Evolutionary conservation across 1,140 invertebrate species (phyloP).

Genomic region (Eufriesea mexicana): DNA sequence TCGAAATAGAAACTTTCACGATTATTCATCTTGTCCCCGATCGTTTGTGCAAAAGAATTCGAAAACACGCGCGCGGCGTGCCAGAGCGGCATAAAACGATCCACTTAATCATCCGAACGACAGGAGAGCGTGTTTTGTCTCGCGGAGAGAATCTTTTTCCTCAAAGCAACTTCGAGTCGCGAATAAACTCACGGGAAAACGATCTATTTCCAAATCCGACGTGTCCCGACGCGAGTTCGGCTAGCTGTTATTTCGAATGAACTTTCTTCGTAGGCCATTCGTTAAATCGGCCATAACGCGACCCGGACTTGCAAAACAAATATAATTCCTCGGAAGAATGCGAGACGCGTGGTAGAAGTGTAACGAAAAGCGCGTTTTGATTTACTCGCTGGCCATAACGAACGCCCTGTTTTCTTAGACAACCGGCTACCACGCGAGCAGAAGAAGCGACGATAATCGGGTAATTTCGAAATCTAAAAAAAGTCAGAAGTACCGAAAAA

Average conservation of each 20-base stretch:
- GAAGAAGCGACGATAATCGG: neutral
- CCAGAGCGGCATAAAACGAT: neutral
- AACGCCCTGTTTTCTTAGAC: constrained; percentile 19
- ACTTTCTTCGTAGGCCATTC: neutral
- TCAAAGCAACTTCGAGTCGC: too few relatives aligned
- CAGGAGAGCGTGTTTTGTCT: neutral
- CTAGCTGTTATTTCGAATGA: neutral
- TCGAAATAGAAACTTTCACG: constrained; percentile 39
- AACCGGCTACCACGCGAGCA: neutral
- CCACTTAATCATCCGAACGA: constrained; percentile 43
- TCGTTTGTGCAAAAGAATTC: neutral
- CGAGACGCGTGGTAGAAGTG: neutral
- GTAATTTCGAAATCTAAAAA: neutral
- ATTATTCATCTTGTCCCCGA: neutral
- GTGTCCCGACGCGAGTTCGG: too few relatives aligned
- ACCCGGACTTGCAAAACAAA: neutral
- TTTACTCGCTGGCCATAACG: neutral
- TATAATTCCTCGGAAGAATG: neutral
- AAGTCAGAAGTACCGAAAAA: neutral
- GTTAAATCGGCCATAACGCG: neutral
- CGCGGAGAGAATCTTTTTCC: neutral
- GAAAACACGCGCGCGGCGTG: too few relatives aligned
- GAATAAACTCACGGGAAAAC: neutral
- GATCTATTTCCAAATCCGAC: neutral
- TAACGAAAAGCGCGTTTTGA: neutral